Evolutionary conservation across 2,113 vertebrate species (phyloP), one percentile per base, ranked within the genome.

Genomic region (Lagopus leucura): DNA sequence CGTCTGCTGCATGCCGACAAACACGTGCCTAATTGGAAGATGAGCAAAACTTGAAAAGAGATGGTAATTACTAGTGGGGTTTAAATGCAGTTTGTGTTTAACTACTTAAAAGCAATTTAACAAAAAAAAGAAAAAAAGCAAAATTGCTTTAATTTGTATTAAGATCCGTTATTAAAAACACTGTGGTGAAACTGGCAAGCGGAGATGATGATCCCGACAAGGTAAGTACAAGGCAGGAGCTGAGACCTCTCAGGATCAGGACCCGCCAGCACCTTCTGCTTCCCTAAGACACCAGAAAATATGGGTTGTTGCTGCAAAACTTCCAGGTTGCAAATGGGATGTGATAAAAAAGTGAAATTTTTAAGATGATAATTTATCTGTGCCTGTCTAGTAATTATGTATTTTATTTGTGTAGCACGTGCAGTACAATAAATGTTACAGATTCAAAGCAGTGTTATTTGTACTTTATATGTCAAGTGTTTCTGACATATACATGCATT

Each of bases 401-500:
- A 71, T 92, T 93, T 96, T 95, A 92, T 89, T 94, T 92, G 82
- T 93, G 92, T 83, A 80, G 72, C 86, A 80, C 7, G 38, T 73
- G 86, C 86, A 15, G 69, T 63, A 76, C 93, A 78, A 92, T 90
- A 93, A 95, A 92, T 69, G 91, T 58, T 93, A 85, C 94, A 89
- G 93, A 92, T 70, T 82, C 92, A 90, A 88, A 97, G 96, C 4
- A 18, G 11, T 78, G 93, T 89, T 93, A 74, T 85, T 94, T 75
- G 91, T 67, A 13, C 93, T 93, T 86, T 88, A 43, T 32, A 57
- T 34, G 92, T 94, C 88, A 88, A 89, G 72, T 90, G 82, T 92
- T 92, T 69, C 92, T 97, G 96, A 96, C 94, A 96, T 32, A 74
- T 90, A 93, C 92, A 89, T 4, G 89, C 89, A 92, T 93, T 92